Conservation (phyloP, 1,140 invertebrate genomes). For the Drosophila ironensis region DNA sequence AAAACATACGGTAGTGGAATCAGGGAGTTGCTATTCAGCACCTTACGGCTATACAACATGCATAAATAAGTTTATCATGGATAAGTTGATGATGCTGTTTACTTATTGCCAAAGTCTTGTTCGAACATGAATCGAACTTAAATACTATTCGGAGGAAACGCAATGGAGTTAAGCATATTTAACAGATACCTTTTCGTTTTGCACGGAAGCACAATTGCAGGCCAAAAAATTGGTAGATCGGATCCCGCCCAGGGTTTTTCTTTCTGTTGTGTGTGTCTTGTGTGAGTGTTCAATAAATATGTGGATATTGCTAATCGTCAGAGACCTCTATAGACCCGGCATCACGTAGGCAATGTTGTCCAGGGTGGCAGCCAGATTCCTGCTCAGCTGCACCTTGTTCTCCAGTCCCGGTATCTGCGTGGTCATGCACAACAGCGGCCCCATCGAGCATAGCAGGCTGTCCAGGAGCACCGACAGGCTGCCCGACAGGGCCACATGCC, state of each 20-base stretch:
- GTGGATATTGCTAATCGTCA: background rate
- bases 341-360: conserved; percentile 98
- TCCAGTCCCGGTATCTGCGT: conserved; percentile 89
- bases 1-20: too few species aligned
- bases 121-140: too few species aligned
- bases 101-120: too few species aligned
- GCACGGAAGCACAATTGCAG: background rate
- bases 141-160: background rate
- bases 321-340: conserved; percentile 92
- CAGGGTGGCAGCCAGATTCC: conserved; percentile 89
- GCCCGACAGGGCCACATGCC: conserved; percentile 96
- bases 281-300: background rate
- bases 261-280: too few species aligned
- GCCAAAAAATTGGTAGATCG: background rate
- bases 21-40: too few species aligned
- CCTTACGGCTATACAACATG: too few species aligned
- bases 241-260: conserved; percentile 4
- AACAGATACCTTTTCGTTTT: background rate
- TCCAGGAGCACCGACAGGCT: conserved; percentile 97
- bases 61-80: too few species aligned
- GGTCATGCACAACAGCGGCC: conserved; percentile 93
- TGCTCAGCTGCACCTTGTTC: conserved; percentile 83
- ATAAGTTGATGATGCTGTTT: background rate
- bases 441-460: conserved; percentile 95
- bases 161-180: background rate